Percentiles rank a stretch among this genome's conserved stretches.
Evolutionary conservation across 2,888 invertebrate genomes (phyloP).

Genomic region (Euzophera pinguis): DNA sequence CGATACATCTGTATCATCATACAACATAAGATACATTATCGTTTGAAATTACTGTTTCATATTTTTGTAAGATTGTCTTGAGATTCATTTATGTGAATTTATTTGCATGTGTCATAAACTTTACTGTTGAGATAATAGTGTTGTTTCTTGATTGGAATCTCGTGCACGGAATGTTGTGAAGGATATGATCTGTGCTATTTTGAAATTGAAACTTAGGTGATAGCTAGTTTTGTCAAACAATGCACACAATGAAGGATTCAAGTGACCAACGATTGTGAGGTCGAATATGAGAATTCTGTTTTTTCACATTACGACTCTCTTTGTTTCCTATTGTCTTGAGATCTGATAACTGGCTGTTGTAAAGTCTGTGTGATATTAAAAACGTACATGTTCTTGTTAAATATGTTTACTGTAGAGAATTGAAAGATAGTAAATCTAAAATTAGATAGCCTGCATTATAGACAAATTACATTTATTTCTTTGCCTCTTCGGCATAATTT

Average conservation of each 20-base stretch:
- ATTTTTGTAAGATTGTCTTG: conserved; percentile 6
- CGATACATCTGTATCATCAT: conserved; percentile 7
- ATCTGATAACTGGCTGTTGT: not conserved
- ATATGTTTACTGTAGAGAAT: too few species aligned
- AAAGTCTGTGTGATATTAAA: not conserved
- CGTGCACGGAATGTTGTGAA: not conserved
- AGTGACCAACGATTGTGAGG: conserved; percentile 21
- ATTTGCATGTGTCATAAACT: not conserved
- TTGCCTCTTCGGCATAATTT: too few species aligned
- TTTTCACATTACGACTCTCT: conserved; percentile 2
- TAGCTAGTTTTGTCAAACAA: conserved; percentile 38
- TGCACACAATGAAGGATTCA: conserved; percentile 35
- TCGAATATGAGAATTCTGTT: conserved; percentile 14
- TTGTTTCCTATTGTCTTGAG: conserved; percentile 7
- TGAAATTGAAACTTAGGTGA: conserved; percentile 25
- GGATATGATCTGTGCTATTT: conserved; percentile 17
- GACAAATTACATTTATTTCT: too few species aligned
- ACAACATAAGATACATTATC: conserved; percentile 10
- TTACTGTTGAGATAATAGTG: not conserved
- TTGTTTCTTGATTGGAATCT: conserved; percentile 8
- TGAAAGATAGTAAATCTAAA: too few species aligned
- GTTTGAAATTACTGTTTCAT: not conserved
- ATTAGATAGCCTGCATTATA: too few species aligned
- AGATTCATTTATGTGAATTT: conserved; percentile 6
- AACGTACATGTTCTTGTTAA: too few species aligned